Base-by-base conservation (phyloP, 2,797 vertebrate genomes). In the Antrozous pallidus region DNA sequence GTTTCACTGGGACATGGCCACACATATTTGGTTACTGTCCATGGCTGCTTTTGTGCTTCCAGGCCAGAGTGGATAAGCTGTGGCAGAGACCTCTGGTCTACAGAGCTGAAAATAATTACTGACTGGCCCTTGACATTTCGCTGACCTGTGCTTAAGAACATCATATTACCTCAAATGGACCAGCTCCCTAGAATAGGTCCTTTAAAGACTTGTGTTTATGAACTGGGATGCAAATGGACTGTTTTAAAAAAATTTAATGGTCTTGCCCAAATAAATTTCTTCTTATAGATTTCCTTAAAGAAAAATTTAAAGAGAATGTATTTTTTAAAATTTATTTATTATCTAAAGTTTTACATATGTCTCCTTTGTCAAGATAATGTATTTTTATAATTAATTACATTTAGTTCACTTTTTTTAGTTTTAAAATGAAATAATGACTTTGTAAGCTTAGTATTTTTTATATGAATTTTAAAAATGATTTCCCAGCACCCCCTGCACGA, bases 181-280 rank as follows among this genome's bases (percentile, higher is more conserved):
- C 61, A 49, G 0, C 4, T 77, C 14, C 38, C 22, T 78, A 70
- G 31, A 93, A 3, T 65, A 20, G 31, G 22, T 75, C 26, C 61
- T 81, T 84, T 40, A 9, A 65, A 77, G 47, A 87, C 47, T 88
- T 95, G 36, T 69, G 49, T 18, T 88, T 94, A 24, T 78, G 74
- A 70, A 69, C 20, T 11, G 17, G 70, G 16, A 58, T 38, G 24
- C 36, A 91, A 78, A 18, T 74, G 78, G 81, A 24, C 63, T 88
- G 1, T 31, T 42, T 75, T 74, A 82, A 16, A 61, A 63, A 40
- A 14, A 36, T 77, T 88, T 16, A 58, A 58, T 6, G 69, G 8
- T 69, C 33, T 49, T 88, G 47, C 22, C 61, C 87, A 89, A 82
- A 45, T 63, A 77, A 65, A 73, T 13, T 92, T 91, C 56, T 79